These are phyloP conservation scores for Nasonovia ribisnigri DNA, from an alignment of 2,888 invertebrate genomes.

Conservation along the genomic window DNA sequence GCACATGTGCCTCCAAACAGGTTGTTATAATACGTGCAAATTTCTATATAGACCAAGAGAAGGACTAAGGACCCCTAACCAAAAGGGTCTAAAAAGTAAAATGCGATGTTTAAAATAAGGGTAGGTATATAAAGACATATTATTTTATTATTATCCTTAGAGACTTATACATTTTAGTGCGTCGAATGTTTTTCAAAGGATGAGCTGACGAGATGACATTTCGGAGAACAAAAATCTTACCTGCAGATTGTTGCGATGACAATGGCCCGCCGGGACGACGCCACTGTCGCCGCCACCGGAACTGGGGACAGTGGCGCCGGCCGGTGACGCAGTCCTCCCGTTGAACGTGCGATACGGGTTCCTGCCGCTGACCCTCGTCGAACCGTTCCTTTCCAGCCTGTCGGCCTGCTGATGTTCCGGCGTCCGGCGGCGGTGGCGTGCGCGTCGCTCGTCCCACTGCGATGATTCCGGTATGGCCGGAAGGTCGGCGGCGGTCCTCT, in stretches of 20 bases:
- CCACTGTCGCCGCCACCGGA: not conserved
- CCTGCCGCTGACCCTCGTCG: constrained; percentile 36
- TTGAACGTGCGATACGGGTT: constrained; percentile 35
- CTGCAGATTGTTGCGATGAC: constrained; percentile 41
- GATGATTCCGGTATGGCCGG: constrained; percentile 60
- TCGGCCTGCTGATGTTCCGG: constrained; percentile 17
- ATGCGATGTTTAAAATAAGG: not conserved
- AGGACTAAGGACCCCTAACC: not conserved
- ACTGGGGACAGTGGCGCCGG: not conserved
- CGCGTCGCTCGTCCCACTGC: constrained; percentile 37
- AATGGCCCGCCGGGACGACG: not conserved
- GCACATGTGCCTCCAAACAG: not conserved
- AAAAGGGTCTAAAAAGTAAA: not conserved
- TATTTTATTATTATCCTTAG: not conserved
- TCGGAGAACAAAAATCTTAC: constrained; percentile 17
- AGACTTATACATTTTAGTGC: not conserved
- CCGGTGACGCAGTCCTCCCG: not conserved
- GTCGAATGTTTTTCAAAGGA: not conserved
- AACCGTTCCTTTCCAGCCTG: constrained; percentile 54
- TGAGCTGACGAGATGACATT: not conserved
- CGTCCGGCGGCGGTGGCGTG: constrained; percentile 6
- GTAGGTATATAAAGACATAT: not conserved
- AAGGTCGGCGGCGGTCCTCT: constrained; percentile 27
- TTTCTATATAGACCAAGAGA: not conserved
- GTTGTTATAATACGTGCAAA: not conserved